These are phyloP conservation scores for Molothrus ater DNA, from an alignment of 2,797 vertebrate species.

Conservation along the genomic window DNA sequence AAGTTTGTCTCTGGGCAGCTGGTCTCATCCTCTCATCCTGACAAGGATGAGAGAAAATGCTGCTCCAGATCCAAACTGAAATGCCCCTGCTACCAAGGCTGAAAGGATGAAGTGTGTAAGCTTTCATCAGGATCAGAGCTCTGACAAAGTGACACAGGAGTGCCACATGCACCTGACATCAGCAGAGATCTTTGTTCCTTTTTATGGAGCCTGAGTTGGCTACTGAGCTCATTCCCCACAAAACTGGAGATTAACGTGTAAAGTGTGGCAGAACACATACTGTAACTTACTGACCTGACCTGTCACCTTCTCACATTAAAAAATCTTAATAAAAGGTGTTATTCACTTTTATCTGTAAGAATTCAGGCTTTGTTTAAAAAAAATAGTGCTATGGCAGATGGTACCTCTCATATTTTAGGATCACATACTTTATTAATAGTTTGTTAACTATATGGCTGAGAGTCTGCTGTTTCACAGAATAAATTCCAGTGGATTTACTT, in stretches of 20 bases:
- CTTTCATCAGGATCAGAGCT: neutral
- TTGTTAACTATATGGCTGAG: neutral
- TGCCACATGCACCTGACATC: neutral
- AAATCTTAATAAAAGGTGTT: neutral
- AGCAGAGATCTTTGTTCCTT: neutral
- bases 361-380: neutral
- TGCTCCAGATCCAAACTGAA: neutral
- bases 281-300: neutral
- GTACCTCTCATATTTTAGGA: neutral
- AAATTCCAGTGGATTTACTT: neutral
- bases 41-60: neutral
- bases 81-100: neutral
- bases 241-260: neutral
- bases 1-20: neutral
- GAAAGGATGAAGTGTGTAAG: neutral
- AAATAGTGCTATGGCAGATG: neutral
- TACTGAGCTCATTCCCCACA: neutral
- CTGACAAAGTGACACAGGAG: neutral
- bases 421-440: neutral
- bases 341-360: neutral
- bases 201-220: neutral
- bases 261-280: neutral
- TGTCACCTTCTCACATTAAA: neutral
- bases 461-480: neutral
- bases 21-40: neutral